Base-by-base conservation (phyloP, 1,140 invertebrate genomes). In the Helicoverpa zea region DNA sequence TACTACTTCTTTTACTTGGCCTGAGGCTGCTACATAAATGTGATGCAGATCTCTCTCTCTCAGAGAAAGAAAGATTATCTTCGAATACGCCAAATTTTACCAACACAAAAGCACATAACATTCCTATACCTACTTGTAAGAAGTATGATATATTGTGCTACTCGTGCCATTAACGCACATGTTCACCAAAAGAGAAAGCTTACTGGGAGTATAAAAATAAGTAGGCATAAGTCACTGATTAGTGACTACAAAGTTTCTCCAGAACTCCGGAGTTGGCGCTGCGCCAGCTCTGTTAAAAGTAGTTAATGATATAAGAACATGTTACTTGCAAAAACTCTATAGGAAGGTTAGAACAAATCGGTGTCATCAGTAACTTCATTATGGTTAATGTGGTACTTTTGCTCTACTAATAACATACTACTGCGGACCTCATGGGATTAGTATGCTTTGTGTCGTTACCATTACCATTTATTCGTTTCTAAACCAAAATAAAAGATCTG, bases 211-310 rank as follows among this genome's bases (percentile, higher is more conserved):
- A 81, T 75, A 81, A 75, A 83, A 87, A 80, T 85, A 84, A 83
- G 72, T 80, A 85, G 79, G 76, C 35, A 43, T 43, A 82, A 84
- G 74, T 61, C 51, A 59, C 78, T 83, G 82, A 85, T 85, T 85
- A 83, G 82, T 83, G 82, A 84, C 77, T 84, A 47, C 82, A 84
- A 84, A 82, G 68, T 81, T 83, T 74, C 79, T 74, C 64, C 70
- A 30, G 58, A 72, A 52, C 51, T 43, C 43, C 68, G 16, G 30
- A 30, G 72, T 68, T 83, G 81, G 81, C 63, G 49, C 35, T n/a
- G 47, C 30, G 79, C 75, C 82, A 83, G 30, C 10, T 30, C 43
- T 35, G 75, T 66, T 66, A 56, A 64, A 66, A 59, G 16, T 18
- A 63, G 2, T 75, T 49, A 75, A 49, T 54, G 73, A 61, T 18